These are phyloP conservation scores for Rhopilema esculentum DNA, from an alignment of 30 jellyfish, hydroid and myxozoan genomes.

Conservation along the genomic window DNA sequence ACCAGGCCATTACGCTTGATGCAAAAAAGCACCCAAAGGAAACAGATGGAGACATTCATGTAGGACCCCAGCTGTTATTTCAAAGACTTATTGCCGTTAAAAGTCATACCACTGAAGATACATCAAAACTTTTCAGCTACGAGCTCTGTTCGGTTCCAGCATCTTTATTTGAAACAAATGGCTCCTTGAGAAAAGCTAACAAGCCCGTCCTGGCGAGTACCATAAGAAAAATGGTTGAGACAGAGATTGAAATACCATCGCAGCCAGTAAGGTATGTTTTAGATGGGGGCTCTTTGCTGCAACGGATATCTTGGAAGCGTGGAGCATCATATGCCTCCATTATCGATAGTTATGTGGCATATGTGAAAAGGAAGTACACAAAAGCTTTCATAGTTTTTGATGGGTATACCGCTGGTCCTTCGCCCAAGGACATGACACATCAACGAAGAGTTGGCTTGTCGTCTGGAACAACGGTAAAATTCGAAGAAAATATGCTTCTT, in stretches of 20 bases:
- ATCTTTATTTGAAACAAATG: slow-evolving; percentile 37
- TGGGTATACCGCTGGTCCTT: slow-evolving; percentile 3
- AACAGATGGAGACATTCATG: slow-evolving; percentile 34
- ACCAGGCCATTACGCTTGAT: slow-evolving; percentile 13
- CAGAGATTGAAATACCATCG: slow-evolving; percentile 13
- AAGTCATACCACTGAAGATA: slow-evolving; percentile 35
- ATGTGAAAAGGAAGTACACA: slow-evolving; percentile 35
- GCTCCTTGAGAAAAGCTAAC: slow-evolving; percentile 59
- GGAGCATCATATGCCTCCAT: slow-evolving; percentile 47
- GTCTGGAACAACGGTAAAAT: slow-evolving; percentile 29
- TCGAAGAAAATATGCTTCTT: slow-evolving; percentile 33
- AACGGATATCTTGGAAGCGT: slow-evolving; percentile 49
- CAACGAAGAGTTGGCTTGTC: slow-evolving; percentile 33
- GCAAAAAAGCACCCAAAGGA: slow-evolving; percentile 28
- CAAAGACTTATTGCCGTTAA: slow-evolving; percentile 48
- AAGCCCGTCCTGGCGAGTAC: slow-evolving; percentile 39
- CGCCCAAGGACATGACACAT: slow-evolving; percentile 61
- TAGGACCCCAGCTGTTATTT: slow-evolving; percentile 66
- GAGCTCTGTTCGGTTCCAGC: slow-evolving; percentile 61
- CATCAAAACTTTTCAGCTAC: slow-evolving; percentile 24
- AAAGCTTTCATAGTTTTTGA: slow-evolving; percentile 54
- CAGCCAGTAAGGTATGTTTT: slow-evolving; percentile 25
- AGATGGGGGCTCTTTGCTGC: slow-evolving; percentile 64
- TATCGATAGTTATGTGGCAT: slow-evolving; percentile 44
- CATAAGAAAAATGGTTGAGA: slow-evolving; percentile 25